Conservation (phyloP, 2,888 invertebrate genomes). For the Exephanes ischioxanthus region DNA sequence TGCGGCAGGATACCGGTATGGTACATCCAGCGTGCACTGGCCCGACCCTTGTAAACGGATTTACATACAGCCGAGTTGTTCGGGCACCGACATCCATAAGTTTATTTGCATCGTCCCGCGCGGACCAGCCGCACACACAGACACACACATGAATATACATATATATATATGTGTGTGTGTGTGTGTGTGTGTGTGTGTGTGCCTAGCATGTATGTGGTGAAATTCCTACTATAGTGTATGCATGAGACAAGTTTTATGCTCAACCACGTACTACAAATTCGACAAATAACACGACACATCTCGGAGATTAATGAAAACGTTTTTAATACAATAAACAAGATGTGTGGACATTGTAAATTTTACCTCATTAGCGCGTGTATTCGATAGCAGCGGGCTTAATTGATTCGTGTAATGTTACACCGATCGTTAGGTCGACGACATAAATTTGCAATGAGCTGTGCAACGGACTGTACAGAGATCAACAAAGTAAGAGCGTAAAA, state of each 20-base stretch:
- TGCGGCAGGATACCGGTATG: conserved; percentile 28
- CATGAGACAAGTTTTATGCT: conserved; percentile 33
- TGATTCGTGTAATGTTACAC: conserved; percentile 37
- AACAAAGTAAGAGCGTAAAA: too few species aligned
- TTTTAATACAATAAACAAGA: conserved; percentile 22
- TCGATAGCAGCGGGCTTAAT: conserved; percentile 37
- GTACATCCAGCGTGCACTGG: conserved; percentile 61
- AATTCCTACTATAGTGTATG: conserved; percentile 4
- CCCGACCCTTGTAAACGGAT: conserved; percentile 69
- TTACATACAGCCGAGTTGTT: conserved; percentile 70
- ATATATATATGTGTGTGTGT: too few species aligned
- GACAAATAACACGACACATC: conserved; percentile 36
- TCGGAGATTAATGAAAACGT: conserved; percentile 51
- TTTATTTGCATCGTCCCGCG: conserved; percentile 66
- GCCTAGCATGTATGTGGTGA: conserved; percentile 7
- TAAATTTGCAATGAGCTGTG: conserved; percentile 27
- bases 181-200: too few species aligned
- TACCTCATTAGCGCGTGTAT: background rate
- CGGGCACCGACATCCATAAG: conserved; percentile 68
- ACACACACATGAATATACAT: background rate
- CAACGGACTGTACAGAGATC: too few species aligned
- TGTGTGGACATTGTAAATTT: conserved; percentile 12
- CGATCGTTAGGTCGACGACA: conserved; percentile 31
- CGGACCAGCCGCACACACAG: conserved; percentile 49
- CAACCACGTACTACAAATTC: conserved; percentile 43